phyloP scores from a whole-genome alignment of 2,888 invertebrate genomes.

The Andrena trimmerana region DNA sequence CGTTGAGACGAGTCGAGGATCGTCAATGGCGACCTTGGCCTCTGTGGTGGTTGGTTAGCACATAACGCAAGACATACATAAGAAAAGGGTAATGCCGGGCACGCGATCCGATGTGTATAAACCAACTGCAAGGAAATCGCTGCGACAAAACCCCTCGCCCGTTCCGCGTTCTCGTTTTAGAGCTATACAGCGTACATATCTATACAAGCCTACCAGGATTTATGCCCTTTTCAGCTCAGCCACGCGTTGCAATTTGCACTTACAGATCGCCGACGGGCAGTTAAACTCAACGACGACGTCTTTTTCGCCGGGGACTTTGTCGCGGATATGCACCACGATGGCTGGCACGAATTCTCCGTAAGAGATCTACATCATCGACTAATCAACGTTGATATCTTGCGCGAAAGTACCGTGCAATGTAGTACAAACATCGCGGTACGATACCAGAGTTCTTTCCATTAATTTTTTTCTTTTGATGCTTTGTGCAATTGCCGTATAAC shows the following conservation, averaged over 20 bases:
- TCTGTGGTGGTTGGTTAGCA: slow-evolving; percentile 66
- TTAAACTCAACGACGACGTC: slow-evolving; percentile 44
- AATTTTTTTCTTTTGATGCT: neutral
- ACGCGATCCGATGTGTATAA: slow-evolving; percentile 77
- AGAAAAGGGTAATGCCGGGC: slow-evolving; percentile 73
- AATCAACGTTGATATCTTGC: slow-evolving; percentile 39
- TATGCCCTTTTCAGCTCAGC: slow-evolving; percentile 32
- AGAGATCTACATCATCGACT: slow-evolving; percentile 42
- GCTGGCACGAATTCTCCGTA: slow-evolving; percentile 41
- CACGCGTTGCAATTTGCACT: slow-evolving; percentile 59
- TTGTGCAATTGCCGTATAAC: neutral
- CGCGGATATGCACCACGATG: slow-evolving; percentile 41
- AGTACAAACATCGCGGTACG: slow-evolving; percentile 20
- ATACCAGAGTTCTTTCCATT: slow-evolving; percentile 20
- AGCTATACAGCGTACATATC: neutral
- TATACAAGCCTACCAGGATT: slow-evolving; percentile 27
- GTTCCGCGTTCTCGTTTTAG: slow-evolving; percentile 62
- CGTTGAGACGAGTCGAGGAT: slow-evolving; percentile 35
- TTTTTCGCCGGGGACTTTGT: slow-evolving; percentile 42
- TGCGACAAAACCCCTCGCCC: slow-evolving; percentile 62
- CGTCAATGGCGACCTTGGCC: slow-evolving; percentile 75
- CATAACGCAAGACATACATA: slow-evolving; percentile 68
- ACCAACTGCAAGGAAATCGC: slow-evolving; percentile 61
- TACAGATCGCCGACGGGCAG: slow-evolving; percentile 44
- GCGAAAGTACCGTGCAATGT: slow-evolving; percentile 30